phyloP scores from a whole-genome alignment of 2,888 invertebrate species.

The Mythimna impura region DNA sequence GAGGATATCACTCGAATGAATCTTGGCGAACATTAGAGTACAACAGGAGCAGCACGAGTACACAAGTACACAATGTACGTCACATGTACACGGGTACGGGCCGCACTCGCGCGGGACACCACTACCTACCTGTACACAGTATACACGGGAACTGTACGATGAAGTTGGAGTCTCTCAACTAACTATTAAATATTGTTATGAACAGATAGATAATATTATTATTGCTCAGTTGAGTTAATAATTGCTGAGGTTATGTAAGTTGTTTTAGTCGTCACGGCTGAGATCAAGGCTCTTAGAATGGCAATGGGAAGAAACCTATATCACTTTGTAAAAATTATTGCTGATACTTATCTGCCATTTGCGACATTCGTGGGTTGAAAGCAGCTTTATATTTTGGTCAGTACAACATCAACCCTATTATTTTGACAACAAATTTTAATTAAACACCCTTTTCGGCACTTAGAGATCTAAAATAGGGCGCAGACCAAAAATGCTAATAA shows the following conservation, averaged over 20 bases:
- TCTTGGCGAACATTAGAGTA: slow-evolving; percentile 20
- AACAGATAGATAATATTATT: neutral
- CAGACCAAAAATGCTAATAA: slow-evolving; percentile 9
- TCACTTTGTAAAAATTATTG: neutral
- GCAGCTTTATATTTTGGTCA: neutral
- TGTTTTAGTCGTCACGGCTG: neutral
- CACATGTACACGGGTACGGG: neutral
- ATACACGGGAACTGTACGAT: neutral
- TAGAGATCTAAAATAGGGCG: neutral
- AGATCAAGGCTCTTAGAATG: neutral
- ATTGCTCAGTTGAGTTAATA: neutral
- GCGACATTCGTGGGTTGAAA: neutral
- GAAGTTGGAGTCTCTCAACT: neutral
- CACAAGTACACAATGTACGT: neutral
- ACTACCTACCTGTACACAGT: no score
- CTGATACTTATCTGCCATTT: neutral
- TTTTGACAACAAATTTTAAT: slow-evolving; percentile 7
- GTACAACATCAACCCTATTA: neutral
- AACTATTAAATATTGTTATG: slow-evolving; percentile 3
- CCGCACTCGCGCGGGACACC: neutral
- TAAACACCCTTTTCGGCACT: slow-evolving; percentile 1
- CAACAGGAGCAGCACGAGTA: slow-evolving; percentile 13
- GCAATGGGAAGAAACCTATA: neutral
- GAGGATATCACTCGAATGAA: slow-evolving; percentile 32
- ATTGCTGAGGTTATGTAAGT: neutral